Evolutionary conservation across 1,140 invertebrate species (phyloP), one percentile per base, ranked within the genome.

Genomic region (Monochamus saltuarius): DNA sequence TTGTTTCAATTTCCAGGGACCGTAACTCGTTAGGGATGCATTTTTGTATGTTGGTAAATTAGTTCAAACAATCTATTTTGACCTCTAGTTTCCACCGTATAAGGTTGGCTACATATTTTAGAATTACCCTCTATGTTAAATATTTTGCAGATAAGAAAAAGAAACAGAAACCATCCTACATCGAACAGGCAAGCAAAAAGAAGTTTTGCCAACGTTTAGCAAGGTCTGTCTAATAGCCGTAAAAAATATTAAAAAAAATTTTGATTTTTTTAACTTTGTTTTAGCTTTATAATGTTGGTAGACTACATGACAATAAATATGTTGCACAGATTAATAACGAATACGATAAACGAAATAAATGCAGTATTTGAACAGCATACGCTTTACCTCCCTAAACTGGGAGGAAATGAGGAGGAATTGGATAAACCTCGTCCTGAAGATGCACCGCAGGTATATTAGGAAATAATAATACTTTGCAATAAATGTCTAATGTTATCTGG

Each of bases 171-270:
- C 88, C 91, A 81, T 89, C 88, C 17, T 94, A 91, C 68, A 91
- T 89, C 34, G 87, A 93, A 66, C 89, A 92, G 66, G 87, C 89
- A 0, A 86, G 87, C 58, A 94, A 94, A 70, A 81, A 87, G 59
- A 83, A 85, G 52, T 87, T 89, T 67, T 92, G 90, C 73, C 82
- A 85, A 66, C 79, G 84, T 19, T 78, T 91, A 0, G 83, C 85
- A 13, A 82, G 86, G 88, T 91, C 78, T 67, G 72, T 40, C 29
- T 16, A 34, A 29, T 29, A 29, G 2, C 4, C 4, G 39, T 42
- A 42, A 42, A 4, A 42, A 42, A n/a, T 42, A 13, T n/a, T n/a
- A n/a, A 42, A 2, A 29, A 29, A 6, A 29, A 29, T 38, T 4
- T 38, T n/a, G 16, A 49, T 4, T 29, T 49, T 29, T 34, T 29